These are phyloP conservation scores for Microcebus murinus DNA, from an alignment of 2,113 vertebrate species.

Conservation along the genomic window DNA sequence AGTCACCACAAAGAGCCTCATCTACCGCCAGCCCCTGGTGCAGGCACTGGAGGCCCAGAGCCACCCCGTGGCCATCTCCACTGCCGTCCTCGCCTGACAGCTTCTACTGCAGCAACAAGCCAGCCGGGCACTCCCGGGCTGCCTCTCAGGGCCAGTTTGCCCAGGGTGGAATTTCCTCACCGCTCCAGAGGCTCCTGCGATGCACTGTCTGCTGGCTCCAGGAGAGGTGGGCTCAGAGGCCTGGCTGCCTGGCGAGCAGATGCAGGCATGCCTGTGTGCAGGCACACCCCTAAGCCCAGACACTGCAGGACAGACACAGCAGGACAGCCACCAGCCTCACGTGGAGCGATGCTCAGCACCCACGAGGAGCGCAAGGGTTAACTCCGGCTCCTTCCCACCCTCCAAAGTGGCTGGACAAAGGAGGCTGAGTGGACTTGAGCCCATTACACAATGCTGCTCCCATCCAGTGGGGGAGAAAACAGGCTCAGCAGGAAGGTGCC, in stretches of 20 bases:
- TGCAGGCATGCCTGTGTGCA: not conserved
- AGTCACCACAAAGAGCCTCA: not conserved
- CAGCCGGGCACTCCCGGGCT: not conserved
- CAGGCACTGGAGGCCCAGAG: not conserved
- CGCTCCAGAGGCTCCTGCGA: not conserved
- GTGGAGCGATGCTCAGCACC: not conserved
- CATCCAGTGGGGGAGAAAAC: not conserved
- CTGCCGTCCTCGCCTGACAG: not conserved
- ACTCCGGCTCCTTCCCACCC: not conserved
- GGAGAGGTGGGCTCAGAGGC: not conserved
- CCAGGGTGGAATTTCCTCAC: not conserved
- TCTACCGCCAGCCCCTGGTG: not conserved
- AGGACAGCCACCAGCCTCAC: not conserved
- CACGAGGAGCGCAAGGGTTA: not conserved
- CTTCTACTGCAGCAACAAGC: not conserved
- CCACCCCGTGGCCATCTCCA: not conserved
- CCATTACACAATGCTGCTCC: not conserved
- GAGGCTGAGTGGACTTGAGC: not conserved
- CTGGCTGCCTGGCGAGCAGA: not conserved
- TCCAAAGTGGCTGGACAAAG: not conserved
- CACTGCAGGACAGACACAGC: not conserved
- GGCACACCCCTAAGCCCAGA: not conserved
- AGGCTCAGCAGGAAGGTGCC: not conserved
- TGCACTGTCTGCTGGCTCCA: not conserved
- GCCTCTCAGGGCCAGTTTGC: not conserved